Conservation (phyloP, 2,888 invertebrate genomes). For the Leucophenga maculata region DNA sequence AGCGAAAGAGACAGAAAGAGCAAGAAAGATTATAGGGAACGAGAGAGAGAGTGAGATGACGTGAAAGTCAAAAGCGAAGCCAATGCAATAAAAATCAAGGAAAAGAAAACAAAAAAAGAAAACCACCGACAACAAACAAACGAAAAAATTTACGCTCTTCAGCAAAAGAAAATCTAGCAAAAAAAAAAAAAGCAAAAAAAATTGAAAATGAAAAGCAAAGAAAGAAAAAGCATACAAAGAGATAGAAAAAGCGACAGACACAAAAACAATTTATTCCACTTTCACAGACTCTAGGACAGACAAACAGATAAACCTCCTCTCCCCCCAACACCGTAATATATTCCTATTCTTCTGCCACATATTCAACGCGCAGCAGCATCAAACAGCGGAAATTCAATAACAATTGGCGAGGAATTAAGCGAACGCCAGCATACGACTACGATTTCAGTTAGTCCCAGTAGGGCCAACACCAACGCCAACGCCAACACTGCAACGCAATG, state of each 20-base stretch:
- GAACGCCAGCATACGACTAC: not conserved
- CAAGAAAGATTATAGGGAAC: slow-evolving; percentile 23
- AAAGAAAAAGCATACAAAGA: not conserved
- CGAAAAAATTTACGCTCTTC: slow-evolving; percentile 10
- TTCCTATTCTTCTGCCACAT: too few species aligned
- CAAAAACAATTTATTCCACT: slow-evolving; percentile 10
- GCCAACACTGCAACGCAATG: not conserved
- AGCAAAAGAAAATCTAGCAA: not conserved
- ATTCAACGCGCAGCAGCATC: slow-evolving; percentile 9
- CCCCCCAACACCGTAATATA: too few species aligned
- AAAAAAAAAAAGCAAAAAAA: not conserved
- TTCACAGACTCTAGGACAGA: not conserved
- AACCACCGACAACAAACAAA: slow-evolving; percentile 14
- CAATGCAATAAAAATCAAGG: slow-evolving; percentile 8
- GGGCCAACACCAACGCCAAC: not conserved
- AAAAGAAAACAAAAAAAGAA: slow-evolving; percentile 27
- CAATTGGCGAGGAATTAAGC: slow-evolving; percentile 55
- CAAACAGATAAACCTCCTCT: too few species aligned
- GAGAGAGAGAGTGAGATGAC: slow-evolving; percentile 7
- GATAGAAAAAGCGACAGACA: not conserved
- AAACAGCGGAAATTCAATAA: slow-evolving; percentile 59
- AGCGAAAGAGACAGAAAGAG: slow-evolving; percentile 44
- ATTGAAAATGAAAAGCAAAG: slow-evolving; percentile 1
- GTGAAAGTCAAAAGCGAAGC: slow-evolving; percentile 17
- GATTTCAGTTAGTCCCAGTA: slow-evolving; percentile 14